Evolutionary conservation across 2,113 vertebrate genomes (phyloP), one percentile per base, ranked within the genome.

Genomic region (Pomatorhinus ruficollis): DNA sequence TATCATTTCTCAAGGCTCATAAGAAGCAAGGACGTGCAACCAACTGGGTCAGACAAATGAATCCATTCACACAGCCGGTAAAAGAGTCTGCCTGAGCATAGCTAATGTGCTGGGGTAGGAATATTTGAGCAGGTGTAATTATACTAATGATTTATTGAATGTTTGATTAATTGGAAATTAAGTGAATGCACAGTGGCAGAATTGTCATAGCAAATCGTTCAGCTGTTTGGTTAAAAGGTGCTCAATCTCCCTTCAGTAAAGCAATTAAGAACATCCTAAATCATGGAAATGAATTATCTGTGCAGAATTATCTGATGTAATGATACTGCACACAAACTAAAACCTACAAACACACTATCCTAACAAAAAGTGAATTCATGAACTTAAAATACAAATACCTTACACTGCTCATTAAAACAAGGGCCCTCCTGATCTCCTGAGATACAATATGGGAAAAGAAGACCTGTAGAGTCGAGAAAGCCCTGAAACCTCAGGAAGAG

Each of bases 101-200:
- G 95, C 96, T 98, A 97, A 98, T 95, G 95, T 83, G 80, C 93
- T 89, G 69, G 93, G 93, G 95, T 93, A 95, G 69, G 91, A 95
- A 95, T 97, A 95, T 85, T 94, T 95, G 95, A 97, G 89, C 93
- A 98, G 96, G 97, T 98, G 94, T 97, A 98, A 98, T 98, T 98
- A 98, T 86, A 97, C 97, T 97, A 98, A 98, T 98, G 98, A 98
- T 98, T 98, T 98, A 98, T 98, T 98, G 98, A 98, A 97, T 95
- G 93, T 98, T 98, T 98, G 98, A 98, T 98, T 98, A 98, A 98
- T 98, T 98, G 96, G 97, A 98, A 98, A 98, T 97, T 98, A 98
- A 98, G 96, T 93, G 97, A 98, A 98, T 94, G 97, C 97, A 97
- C 76, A 95, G 97, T 97, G 96, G 97, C 97, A 98, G 95, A 94